A percentile compares a stretch with the other conserved stretches of the same genome.
phyloP scores from a whole-genome alignment of 2,797 vertebrate species.

The Crocodylus rhombifer region DNA sequence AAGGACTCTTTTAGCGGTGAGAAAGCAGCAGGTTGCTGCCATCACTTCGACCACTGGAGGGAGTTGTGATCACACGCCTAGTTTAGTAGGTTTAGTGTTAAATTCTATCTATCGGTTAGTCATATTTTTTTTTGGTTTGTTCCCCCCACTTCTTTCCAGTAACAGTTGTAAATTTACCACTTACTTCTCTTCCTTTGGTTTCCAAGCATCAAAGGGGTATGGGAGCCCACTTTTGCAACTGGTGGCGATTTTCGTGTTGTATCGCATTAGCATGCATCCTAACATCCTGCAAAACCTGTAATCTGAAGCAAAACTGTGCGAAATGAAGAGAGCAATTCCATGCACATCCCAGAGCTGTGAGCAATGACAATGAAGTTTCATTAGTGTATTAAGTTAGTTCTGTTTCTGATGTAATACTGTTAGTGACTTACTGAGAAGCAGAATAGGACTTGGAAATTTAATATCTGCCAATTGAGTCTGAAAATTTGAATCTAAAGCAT shows the following conservation, averaged over 20 bases:
- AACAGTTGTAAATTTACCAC: constrained; percentile 69
- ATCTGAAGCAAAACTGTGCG: constrained; percentile 61
- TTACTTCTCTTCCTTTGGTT: constrained; percentile 59
- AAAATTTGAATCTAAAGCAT: constrained; percentile 68
- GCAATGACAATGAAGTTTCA: constrained; percentile 47
- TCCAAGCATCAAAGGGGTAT: constrained; percentile 63
- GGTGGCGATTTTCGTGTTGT: constrained; percentile 65
- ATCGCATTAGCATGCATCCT: constrained; percentile 54
- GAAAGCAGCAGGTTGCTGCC: background rate
- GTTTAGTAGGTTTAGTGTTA: background rate
- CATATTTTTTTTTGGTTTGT: background rate
- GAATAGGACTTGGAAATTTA: constrained; percentile 66
- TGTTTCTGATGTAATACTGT: constrained; percentile 63
- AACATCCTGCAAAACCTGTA: constrained; percentile 69
- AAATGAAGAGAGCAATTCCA: constrained; percentile 64
- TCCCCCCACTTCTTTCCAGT: background rate
- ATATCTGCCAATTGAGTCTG: constrained; percentile 63
- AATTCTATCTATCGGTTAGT: accelerated
- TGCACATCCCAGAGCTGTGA: constrained; percentile 35
- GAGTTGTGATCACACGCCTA: background rate
- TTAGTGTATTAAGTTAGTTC: constrained; percentile 58
- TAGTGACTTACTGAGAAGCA: constrained; percentile 63
- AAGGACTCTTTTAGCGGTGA: background rate
- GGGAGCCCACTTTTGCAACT: constrained; percentile 56
- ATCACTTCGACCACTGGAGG: background rate